Evolutionary conservation across 2,113 vertebrate species (phyloP).

Genomic region (Epinephelus fuscoguttatus): DNA sequence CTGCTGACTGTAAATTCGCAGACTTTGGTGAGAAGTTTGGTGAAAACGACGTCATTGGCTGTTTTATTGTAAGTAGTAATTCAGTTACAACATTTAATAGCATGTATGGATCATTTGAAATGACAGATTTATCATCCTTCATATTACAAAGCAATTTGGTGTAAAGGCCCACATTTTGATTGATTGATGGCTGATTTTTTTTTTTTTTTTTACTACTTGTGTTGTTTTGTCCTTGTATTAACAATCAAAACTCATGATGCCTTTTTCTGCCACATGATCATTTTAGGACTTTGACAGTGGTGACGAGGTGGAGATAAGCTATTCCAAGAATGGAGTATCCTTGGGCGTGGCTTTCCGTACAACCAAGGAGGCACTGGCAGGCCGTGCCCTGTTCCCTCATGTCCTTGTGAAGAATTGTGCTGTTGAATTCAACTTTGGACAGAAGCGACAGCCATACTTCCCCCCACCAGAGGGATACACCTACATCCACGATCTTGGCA

Average conservation of each 20-base stretch:
- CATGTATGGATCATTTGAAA: background rate
- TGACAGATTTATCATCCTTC: background rate
- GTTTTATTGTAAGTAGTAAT: conserved; percentile 87
- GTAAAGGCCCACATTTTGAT: too few relatives aligned
- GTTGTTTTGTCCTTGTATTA: background rate
- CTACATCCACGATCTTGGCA: conserved; percentile 87
- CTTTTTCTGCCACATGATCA: background rate
- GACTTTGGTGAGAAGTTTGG: conserved; percentile 91
- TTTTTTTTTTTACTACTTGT: background rate
- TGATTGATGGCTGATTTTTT: too few relatives aligned
- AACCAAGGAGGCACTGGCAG: conserved; percentile 84
- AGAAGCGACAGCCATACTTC: conserved; percentile 86
- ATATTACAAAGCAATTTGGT: background rate
- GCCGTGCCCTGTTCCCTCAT: conserved; percentile 90
- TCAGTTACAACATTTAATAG: background rate
- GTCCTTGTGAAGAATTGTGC: conserved; percentile 94
- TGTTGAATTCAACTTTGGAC: conserved; percentile 95
- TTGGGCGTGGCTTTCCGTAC: conserved; percentile 88
- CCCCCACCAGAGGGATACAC: conserved; percentile 87
- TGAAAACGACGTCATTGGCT: conserved; percentile 93
- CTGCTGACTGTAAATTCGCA: conserved; percentile 88
- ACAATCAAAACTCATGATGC: background rate
- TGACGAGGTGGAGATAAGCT: conserved; percentile 89
- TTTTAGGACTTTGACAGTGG: conserved; percentile 90
- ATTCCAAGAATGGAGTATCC: conserved; percentile 90